phyloP scores from a whole-genome alignment of 2,888 invertebrate species.

The Protonemura montana region DNA sequence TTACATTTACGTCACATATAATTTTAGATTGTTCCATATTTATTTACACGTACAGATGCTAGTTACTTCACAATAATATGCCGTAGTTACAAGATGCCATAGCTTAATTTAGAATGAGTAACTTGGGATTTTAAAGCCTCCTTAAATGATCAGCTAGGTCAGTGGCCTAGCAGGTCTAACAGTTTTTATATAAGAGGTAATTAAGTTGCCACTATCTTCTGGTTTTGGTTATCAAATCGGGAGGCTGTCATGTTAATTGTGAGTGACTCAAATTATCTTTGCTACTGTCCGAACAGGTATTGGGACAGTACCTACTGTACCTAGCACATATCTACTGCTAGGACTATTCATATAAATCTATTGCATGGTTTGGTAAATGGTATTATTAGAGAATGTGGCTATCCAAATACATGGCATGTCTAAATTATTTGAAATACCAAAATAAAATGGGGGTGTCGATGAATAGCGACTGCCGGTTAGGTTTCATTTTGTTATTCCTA shows the following conservation, averaged over 20 bases:
- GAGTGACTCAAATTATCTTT: neutral
- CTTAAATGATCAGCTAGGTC: neutral
- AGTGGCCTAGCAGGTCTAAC: neutral
- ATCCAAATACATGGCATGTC: neutral
- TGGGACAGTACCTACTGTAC: no score
- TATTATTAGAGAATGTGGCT: neutral
- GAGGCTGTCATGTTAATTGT: neutral
- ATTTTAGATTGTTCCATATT: conserved; percentile 18
- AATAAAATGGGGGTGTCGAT: no score
- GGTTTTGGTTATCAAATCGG: neutral
- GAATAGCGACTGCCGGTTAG: no score
- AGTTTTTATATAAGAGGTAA: neutral
- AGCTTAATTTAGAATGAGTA: neutral
- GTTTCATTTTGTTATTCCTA: no score
- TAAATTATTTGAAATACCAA: neutral
- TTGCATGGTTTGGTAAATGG: no score
- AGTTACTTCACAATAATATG: neutral
- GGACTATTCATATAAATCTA: no score
- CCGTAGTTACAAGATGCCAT: neutral
- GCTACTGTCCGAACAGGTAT: neutral
- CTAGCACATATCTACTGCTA: no score
- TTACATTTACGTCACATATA: conserved; percentile 22
- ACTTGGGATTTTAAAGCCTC: neutral
- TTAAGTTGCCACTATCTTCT: neutral
- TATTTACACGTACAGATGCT: neutral